Percentiles rank a stretch among this genome's conserved stretches.
Conservation (phyloP, 2,888 invertebrate genomes). For the Hemicrepidius hirtus region DNA sequence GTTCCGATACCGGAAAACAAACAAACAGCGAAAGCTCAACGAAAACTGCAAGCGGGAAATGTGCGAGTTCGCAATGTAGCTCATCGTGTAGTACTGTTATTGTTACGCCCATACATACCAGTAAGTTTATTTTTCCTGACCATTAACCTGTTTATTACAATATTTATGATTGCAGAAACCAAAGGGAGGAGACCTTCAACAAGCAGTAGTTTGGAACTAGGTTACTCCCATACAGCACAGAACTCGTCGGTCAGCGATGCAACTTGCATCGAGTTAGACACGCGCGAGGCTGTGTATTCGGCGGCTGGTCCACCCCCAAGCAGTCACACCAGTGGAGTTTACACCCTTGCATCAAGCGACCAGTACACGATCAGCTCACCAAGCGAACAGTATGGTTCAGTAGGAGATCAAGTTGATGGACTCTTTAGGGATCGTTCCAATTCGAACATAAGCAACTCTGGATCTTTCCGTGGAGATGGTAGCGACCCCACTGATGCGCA, state of each 20-base stretch:
- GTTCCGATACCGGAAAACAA: slow-evolving; percentile 67
- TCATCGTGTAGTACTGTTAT: slow-evolving; percentile 93
- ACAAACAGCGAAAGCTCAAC: slow-evolving; percentile 75
- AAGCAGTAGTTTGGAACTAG: slow-evolving; percentile 87
- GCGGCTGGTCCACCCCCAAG: slow-evolving; percentile 80
- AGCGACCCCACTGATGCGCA: slow-evolving; percentile 89
- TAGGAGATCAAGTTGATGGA: slow-evolving; percentile 71
- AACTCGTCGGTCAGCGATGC: slow-evolving; percentile 87
- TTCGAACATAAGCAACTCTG: slow-evolving; percentile 85
- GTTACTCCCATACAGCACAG: slow-evolving; percentile 91
- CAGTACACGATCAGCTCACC: slow-evolving; percentile 70
- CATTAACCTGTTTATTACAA: slow-evolving; percentile 9
- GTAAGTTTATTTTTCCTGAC: slow-evolving; percentile 62
- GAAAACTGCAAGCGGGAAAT: slow-evolving; percentile 75
- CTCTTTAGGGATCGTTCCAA: slow-evolving; percentile 81
- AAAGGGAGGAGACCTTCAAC: slow-evolving; percentile 81
- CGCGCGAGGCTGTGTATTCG: slow-evolving; percentile 71
- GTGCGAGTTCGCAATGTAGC: slow-evolving; percentile 88
- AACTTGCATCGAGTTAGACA: slow-evolving; percentile 79
- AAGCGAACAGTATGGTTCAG: slow-evolving; percentile 65
- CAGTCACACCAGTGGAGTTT: slow-evolving; percentile 90
- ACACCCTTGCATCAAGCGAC: slow-evolving; percentile 83
- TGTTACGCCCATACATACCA: slow-evolving; percentile 75
- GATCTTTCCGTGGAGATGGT: slow-evolving; percentile 91
- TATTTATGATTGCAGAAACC: slow-evolving; percentile 62